phyloP scores from a whole-genome alignment of 2,888 invertebrate species.

The Apeira syringaria region DNA sequence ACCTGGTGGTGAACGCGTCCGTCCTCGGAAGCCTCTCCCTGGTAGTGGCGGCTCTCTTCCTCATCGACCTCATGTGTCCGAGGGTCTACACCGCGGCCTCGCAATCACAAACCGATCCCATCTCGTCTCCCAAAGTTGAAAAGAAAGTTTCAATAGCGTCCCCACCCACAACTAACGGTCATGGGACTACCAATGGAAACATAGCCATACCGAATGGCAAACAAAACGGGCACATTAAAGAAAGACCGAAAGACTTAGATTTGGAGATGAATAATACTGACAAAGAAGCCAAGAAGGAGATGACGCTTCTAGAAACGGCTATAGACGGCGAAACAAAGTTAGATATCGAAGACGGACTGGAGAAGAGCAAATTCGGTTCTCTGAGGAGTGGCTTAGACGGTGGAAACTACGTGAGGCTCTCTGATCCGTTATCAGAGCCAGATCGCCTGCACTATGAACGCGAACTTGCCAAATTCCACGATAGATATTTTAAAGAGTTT shows the following conservation, averaged over 20 bases:
- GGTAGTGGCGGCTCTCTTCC: constrained; percentile 86
- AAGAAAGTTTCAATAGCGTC: constrained; percentile 63
- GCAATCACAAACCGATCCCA: constrained; percentile 66
- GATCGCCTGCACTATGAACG: constrained; percentile 70
- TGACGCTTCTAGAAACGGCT: constrained; percentile 33
- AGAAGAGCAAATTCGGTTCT: constrained; percentile 75
- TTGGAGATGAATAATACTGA: constrained; percentile 52
- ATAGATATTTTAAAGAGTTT: constrained; percentile 68
- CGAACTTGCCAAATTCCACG: constrained; percentile 74
- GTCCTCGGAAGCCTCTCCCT: constrained; percentile 87
- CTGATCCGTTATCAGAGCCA: constrained; percentile 65
- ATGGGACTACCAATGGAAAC: constrained; percentile 47
- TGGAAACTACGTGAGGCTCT: constrained; percentile 67
- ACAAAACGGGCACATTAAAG: constrained; percentile 31
- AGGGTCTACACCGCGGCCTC: constrained; percentile 68
- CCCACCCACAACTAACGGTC: constrained; percentile 45
- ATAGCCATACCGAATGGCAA: constrained; percentile 24
- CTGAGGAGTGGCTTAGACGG: constrained; percentile 66
- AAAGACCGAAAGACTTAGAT: constrained; percentile 68
- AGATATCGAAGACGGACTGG: constrained; percentile 51
- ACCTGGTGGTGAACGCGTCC: constrained; percentile 88
- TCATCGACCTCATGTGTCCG: constrained; percentile 86
- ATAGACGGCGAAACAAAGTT: constrained; percentile 36
- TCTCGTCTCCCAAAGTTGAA: constrained; percentile 51
- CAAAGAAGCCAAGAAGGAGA: constrained; percentile 48